Conservation (phyloP, 2,797 vertebrate species). For the Gobio occitaniae region DNA sequence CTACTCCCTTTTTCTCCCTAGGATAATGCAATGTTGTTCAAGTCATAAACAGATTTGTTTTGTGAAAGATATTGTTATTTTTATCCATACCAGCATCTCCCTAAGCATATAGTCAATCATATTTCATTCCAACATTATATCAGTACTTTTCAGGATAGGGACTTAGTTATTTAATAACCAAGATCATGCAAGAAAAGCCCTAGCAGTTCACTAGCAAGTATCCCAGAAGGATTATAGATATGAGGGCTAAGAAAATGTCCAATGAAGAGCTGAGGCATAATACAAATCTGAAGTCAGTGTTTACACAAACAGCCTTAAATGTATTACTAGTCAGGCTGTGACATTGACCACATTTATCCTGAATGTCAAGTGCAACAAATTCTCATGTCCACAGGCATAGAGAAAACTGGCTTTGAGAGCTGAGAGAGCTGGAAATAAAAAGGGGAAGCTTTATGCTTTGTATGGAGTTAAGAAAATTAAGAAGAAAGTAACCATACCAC, state of each 20-base stretch:
- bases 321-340: not conserved
- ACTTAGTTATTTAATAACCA: not conserved
- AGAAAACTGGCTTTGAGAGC: not conserved
- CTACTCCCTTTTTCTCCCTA: constrained; percentile 90
- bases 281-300: not conserved
- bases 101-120: not conserved
- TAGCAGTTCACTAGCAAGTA: not conserved
- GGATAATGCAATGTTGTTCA: constrained; percentile 46
- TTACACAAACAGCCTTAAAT: not conserved
- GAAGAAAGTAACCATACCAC: constrained; percentile 73
- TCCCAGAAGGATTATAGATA: not conserved
- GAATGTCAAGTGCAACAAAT: not conserved
- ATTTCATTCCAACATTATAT: not conserved
- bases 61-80: not conserved
- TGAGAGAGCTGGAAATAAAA: not conserved
- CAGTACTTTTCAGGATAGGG: not conserved
- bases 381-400: not conserved
- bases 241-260: not conserved
- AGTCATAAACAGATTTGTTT: constrained; percentile 18
- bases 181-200: not conserved
- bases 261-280: not conserved
- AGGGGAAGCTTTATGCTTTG: not conserved
- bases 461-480: not conserved
- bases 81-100: constrained; percentile 13
- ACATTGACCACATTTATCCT: not conserved